These are phyloP conservation scores for Hofmannophila pseudospretella DNA, from an alignment of 2,888 invertebrate genomes.

Conservation along the genomic window DNA sequence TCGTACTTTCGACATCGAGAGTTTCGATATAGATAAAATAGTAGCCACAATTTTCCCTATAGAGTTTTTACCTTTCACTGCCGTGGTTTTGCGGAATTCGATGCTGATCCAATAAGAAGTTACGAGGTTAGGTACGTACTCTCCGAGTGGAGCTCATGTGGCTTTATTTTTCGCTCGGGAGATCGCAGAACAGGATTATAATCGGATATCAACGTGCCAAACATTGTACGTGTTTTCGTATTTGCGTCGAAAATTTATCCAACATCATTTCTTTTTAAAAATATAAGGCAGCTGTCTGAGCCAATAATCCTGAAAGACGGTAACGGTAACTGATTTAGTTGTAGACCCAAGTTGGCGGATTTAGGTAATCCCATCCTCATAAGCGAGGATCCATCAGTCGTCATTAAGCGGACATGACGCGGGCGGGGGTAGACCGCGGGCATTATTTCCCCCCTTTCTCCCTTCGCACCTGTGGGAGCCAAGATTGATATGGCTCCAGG, in stretches of 20 bases:
- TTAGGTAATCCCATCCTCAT: conserved; percentile 60
- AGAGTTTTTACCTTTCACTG: conserved; percentile 51
- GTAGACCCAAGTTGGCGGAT: conserved; percentile 44
- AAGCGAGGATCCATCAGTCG: conserved; percentile 67
- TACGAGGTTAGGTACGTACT: conserved; percentile 52
- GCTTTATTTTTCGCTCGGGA: conserved; percentile 29
- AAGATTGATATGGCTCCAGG: conserved; percentile 62
- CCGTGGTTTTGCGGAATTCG: conserved; percentile 43
- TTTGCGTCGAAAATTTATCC: conserved; percentile 5
- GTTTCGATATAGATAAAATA: conserved; percentile 53
- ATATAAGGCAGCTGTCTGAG: conserved; percentile 19
- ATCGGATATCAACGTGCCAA: conserved; percentile 11
- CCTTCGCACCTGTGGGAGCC: conserved; percentile 49
- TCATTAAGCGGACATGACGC: conserved; percentile 60
- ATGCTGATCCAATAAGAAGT: conserved; percentile 61
- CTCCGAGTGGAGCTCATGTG: conserved; percentile 23
- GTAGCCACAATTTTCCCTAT: conserved; percentile 57
- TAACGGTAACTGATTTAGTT: conserved; percentile 53
- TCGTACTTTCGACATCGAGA: conserved; percentile 50
- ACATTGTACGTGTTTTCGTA: conserved; percentile 5
- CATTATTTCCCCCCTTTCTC: conserved; percentile 12
- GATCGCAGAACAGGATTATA: conserved; percentile 16
- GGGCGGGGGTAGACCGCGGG: conserved; percentile 24
- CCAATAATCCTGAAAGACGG: conserved; percentile 23
- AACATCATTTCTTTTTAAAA: conserved; percentile 9